phyloP scores from a whole-genome alignment of 2,113 vertebrate species.

The Ptilorrhoa leucosticta region DNA sequence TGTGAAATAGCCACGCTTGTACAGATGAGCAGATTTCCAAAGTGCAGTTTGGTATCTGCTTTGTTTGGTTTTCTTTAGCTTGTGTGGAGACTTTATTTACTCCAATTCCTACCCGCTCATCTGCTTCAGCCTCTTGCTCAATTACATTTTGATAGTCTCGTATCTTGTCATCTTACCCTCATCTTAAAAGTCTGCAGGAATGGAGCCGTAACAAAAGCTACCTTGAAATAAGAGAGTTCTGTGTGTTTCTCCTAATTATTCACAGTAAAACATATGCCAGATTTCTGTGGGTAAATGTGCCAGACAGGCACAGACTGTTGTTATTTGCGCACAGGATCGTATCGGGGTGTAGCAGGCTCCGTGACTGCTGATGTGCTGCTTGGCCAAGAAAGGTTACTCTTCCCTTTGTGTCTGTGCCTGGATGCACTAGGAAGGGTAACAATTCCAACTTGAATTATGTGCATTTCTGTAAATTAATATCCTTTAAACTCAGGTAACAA shows the following conservation, averaged over 20 bases:
- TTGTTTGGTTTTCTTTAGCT: neutral
- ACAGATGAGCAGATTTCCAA: neutral
- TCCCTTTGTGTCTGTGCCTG: conserved; percentile 10
- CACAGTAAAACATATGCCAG: conserved; percentile 13
- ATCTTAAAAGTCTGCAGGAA: neutral
- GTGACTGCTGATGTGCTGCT: neutral
- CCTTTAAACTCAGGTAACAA: neutral
- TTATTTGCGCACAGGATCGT: neutral
- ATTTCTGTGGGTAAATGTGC: neutral
- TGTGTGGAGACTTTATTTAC: neutral
- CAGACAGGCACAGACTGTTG: neutral
- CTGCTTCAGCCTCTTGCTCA: neutral
- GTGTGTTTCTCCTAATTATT: conserved; percentile 51
- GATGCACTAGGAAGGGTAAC: neutral
- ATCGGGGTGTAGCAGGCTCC: neutral
- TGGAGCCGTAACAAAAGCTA: neutral
- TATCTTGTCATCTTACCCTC: neutral
- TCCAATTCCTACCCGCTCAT: fast-evolving
- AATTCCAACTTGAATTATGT: neutral
- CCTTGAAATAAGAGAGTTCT: neutral
- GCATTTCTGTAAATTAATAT: neutral
- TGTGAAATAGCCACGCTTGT: neutral
- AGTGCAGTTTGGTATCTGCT: neutral
- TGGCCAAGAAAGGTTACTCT: neutral
- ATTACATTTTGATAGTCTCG: neutral